Conservation (phyloP, 2,797 vertebrate species). For the Clamator glandarius region DNA sequence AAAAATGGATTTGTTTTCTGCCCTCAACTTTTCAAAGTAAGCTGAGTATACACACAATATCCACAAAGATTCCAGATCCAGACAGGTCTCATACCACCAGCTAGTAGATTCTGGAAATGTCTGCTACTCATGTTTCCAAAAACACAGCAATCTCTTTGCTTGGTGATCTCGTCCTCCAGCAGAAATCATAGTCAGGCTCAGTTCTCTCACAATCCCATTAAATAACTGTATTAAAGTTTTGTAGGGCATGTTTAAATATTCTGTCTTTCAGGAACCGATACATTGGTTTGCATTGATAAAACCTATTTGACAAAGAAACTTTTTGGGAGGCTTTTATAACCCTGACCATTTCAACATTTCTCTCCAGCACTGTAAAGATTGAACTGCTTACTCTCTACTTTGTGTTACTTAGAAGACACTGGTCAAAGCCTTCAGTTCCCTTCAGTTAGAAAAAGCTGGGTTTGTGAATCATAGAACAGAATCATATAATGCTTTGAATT, state of each 20-base stretch:
- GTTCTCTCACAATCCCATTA: background rate
- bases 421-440: background rate
- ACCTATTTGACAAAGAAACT: background rate
- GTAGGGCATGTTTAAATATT: background rate
- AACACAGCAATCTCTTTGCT: background rate
- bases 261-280: background rate
- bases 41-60: background rate
- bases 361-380: background rate
- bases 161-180: background rate
- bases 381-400: background rate
- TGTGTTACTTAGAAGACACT: background rate
- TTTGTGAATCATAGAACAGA: no score
- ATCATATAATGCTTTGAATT: no score
- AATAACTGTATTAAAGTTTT: background rate
- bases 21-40: background rate
- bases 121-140: background rate
- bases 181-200: background rate
- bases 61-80: background rate
- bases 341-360: background rate
- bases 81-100: background rate
- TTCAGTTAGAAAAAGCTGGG: background rate
- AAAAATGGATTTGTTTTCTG: background rate
- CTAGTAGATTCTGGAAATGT: background rate
- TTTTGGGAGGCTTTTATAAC: background rate
- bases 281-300: background rate